Conservation (phyloP, 1,140 invertebrate species). For the Linepithema humile region DNA sequence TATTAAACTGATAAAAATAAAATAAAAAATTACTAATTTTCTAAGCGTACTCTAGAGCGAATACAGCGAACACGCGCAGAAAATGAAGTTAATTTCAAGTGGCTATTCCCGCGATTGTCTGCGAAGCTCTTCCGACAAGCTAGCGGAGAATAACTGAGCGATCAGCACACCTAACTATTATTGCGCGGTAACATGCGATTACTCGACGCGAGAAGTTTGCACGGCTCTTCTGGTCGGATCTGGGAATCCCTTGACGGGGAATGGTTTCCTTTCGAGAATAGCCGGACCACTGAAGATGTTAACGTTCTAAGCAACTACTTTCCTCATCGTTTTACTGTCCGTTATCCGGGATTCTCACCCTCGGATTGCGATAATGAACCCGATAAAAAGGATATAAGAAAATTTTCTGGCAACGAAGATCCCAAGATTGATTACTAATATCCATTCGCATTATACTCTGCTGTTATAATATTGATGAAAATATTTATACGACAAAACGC, state of each 20-base stretch:
- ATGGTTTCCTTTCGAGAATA: constrained; percentile 38
- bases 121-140: not conserved
- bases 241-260: constrained; percentile 39
- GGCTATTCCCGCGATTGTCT: not conserved
- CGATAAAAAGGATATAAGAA: not conserved
- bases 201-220: constrained; percentile 44
- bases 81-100: not conserved
- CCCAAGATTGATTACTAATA: constrained; percentile 13
- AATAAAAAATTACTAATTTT: not conserved
- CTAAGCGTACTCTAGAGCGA: not conserved
- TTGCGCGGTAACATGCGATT: constrained; percentile 40
- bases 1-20: not conserved
- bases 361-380: not conserved
- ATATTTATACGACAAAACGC: not conserved
- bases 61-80: not conserved
- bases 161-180: constrained; percentile 30
- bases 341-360: constrained; percentile 56
- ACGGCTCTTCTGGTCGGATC: constrained; percentile 33
- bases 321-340: constrained; percentile 67
- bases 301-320: constrained; percentile 73
- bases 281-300: constrained; percentile 59
- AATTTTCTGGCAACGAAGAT: constrained; percentile 6
- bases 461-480: not conserved
- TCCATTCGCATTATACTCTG: not conserved
- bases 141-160: not conserved